phyloP scores from a whole-genome alignment of 2,797 vertebrate species.

The Amniataba percoides region DNA sequence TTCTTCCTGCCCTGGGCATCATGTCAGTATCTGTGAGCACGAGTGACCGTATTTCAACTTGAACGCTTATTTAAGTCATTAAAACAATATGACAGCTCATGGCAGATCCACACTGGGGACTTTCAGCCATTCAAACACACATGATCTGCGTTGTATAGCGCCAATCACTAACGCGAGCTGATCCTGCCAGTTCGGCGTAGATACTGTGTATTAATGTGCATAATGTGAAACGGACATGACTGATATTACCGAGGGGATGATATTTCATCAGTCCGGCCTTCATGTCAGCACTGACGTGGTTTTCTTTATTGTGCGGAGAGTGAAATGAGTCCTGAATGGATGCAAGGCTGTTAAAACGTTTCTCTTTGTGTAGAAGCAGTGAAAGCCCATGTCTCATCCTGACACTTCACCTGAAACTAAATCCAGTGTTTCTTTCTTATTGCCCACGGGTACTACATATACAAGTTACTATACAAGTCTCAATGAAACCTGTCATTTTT shows the following conservation, averaged over 20 bases:
- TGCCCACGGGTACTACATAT: neutral
- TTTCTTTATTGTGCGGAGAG: neutral
- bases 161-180: neutral
- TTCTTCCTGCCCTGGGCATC: neutral
- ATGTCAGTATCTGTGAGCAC: neutral
- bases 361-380: conserved; percentile 3
- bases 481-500: conserved; percentile 19
- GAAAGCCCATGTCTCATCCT: neutral
- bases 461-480: neutral
- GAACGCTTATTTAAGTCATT: neutral
- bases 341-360: neutral
- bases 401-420: neutral
- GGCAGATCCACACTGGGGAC: neutral
- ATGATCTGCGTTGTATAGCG: neutral
- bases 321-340: conserved; percentile 11
- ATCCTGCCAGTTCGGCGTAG: neutral
- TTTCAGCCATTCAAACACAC: neutral
- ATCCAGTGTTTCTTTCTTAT: neutral
- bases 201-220: neutral
- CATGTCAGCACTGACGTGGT: neutral
- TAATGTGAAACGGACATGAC: neutral
- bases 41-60: neutral
- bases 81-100: neutral
- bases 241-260: conserved; percentile 5
- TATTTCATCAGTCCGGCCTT: neutral